A percentile compares a stretch with the other conserved stretches of the same genome.
These are phyloP conservation scores for Lycaon pictus DNA, from an alignment of 2,113 vertebrate genomes.

Conservation along the genomic window DNA sequence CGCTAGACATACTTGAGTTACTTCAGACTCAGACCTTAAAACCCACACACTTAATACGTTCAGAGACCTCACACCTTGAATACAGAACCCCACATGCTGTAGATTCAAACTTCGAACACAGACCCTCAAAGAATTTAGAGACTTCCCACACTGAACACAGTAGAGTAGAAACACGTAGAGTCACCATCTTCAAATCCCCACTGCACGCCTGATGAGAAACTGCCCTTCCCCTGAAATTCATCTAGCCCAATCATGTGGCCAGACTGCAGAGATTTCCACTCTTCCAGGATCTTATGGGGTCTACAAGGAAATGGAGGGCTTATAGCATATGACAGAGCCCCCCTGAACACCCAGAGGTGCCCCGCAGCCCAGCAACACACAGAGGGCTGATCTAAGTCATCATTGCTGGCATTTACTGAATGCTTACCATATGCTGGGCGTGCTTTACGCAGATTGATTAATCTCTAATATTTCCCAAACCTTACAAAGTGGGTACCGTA, in stretches of 20 bases:
- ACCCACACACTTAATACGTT: background rate
- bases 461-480: background rate
- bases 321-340: background rate
- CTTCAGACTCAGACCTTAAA: background rate
- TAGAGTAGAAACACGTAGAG: background rate
- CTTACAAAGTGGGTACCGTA: background rate
- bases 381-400: background rate
- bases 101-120: background rate
- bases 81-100: background rate
- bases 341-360: no score
- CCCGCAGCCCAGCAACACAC: background rate
- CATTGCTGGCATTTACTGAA: background rate
- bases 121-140: background rate
- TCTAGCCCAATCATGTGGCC: background rate
- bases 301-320: background rate
- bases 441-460: background rate
- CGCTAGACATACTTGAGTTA: background rate
- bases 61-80: background rate
- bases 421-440: background rate
- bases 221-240: background rate
- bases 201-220: background rate
- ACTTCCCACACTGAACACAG: background rate
- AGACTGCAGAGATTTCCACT: background rate
- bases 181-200: background rate
- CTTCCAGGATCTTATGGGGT: background rate